Percentiles rank a stretch among this genome's conserved stretches.
phyloP scores from a whole-genome alignment of 2,888 invertebrate genomes.

The Drosophila quinaria region DNA sequence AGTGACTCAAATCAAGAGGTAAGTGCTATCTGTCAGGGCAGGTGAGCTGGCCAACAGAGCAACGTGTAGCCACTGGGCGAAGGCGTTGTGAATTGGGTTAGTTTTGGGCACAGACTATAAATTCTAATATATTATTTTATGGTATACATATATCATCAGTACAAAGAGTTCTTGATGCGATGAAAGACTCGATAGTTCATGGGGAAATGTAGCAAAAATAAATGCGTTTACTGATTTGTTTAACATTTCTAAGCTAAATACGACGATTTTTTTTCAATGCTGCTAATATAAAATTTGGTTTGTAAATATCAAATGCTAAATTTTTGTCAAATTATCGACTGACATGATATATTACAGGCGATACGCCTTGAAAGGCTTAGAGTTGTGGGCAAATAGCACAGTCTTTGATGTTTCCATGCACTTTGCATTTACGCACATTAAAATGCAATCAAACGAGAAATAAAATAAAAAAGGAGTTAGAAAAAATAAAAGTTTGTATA shows the following conservation, averaged over 20 bases:
- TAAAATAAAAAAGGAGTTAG: constrained; percentile 13
- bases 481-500: constrained; percentile 9
- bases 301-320: no score
- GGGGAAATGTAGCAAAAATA: not conserved
- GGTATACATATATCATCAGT: constrained; percentile 38
- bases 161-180: not conserved
- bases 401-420: constrained; percentile 66
- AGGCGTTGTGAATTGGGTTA: constrained; percentile 58
- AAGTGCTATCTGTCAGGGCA: constrained; percentile 47
- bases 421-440: constrained; percentile 58
- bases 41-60: constrained; percentile 59
- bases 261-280: no score
- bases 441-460: constrained; percentile 56
- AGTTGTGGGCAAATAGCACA: constrained; percentile 32
- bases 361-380: constrained; percentile 50
- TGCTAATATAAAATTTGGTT: no score
- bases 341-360: constrained; percentile 44
- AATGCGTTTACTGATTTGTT: no score
- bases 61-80: constrained; percentile 12
- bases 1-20: constrained; percentile 65
- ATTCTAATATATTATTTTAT: constrained; percentile 38
- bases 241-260: no score
- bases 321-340: not conserved
- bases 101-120: constrained; percentile 57
- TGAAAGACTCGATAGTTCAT: not conserved